Percentiles rank a stretch among this genome's conserved stretches.
Conservation (phyloP, 2,888 invertebrate species). For the Odontomyia ornata region DNA sequence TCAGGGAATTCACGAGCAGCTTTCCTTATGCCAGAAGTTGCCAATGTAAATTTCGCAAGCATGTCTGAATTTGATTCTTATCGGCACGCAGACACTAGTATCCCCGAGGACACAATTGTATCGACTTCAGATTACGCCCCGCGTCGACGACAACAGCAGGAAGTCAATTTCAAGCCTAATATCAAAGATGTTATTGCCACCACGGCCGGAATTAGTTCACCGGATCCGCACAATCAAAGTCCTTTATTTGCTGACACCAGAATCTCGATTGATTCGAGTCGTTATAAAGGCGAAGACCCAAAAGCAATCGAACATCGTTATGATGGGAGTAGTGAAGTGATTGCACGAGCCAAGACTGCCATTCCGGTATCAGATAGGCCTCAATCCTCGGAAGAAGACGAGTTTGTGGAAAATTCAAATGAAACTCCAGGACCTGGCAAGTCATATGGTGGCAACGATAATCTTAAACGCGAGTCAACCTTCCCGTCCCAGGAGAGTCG, state of each 20-base stretch:
- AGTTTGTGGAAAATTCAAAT: conserved; percentile 34
- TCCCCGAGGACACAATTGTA: conserved; percentile 45
- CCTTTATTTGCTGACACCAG: conserved; percentile 46
- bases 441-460: conserved; percentile 13
- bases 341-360: neutral
- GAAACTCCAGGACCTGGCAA: conserved; percentile 33
- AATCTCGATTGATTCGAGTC: conserved; percentile 47
- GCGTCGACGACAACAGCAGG: neutral
- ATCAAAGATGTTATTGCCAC: conserved; percentile 41
- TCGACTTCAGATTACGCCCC: conserved; percentile 39
- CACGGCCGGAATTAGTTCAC: conserved; percentile 32
- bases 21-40: neutral
- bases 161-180: conserved; percentile 48
- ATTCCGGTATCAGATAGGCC: conserved; percentile 34
- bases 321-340: conserved; percentile 31
- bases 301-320: neutral
- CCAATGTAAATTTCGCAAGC: conserved; percentile 16
- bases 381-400: neutral
- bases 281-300: conserved; percentile 35
- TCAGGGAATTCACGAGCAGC: neutral
- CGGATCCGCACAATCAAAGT: conserved; percentile 43
- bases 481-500: neutral
- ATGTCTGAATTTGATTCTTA: conserved; percentile 40
- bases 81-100: conserved; percentile 42
- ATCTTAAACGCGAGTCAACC: neutral